Conservation (phyloP, 2,797 vertebrate species). For the Oophaga sylvatica region DNA sequence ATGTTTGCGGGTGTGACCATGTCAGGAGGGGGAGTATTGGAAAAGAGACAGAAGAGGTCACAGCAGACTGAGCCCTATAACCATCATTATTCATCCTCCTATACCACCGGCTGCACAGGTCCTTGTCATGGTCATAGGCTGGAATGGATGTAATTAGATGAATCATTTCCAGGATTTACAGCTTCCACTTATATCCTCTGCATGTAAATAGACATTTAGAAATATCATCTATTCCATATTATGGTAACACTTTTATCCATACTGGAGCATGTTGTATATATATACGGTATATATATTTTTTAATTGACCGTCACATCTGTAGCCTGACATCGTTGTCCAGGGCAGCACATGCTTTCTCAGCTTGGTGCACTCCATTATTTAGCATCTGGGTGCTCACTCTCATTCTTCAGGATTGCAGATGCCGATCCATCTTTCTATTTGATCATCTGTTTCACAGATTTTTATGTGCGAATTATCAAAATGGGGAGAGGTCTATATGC, state of each 20-base stretch:
- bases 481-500: not conserved
- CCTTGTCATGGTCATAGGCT: constrained; percentile 46
- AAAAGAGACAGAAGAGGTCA: constrained; percentile 54
- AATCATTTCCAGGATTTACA: not conserved
- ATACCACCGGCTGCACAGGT: constrained; percentile 44
- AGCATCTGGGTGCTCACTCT: not conserved
- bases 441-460: not conserved
- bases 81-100: constrained; percentile 55
- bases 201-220: constrained; percentile 26
- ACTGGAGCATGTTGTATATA: not conserved
- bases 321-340: not conserved
- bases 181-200: not conserved
- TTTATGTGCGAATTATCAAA: not conserved
- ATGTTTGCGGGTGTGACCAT: constrained; percentile 51
- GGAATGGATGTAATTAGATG: constrained; percentile 8
- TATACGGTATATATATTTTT: not conserved
- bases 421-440: not conserved
- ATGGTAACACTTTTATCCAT: not conserved
- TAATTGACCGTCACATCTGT: not conserved
- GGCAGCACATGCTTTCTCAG: not conserved
- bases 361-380: constrained; percentile 17
- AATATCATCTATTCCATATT: not conserved
- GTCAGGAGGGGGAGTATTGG: constrained; percentile 41
- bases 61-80: constrained; percentile 55
- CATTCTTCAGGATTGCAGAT: not conserved